Evolutionary conservation across 1,140 invertebrate genomes (phyloP).

Genomic region (Yoshiicerus persimilis): DNA sequence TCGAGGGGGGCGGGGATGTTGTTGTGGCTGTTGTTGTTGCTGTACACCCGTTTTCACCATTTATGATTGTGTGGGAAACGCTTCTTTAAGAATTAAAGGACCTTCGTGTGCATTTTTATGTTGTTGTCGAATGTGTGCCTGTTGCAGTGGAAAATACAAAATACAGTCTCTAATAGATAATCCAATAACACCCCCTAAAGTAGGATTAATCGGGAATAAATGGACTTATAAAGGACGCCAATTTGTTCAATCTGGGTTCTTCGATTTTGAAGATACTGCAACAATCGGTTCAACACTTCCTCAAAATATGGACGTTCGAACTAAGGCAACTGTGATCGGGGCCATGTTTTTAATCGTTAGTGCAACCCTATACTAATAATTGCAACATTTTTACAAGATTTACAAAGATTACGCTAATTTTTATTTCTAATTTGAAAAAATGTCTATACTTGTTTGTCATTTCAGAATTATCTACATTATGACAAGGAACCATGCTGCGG

Average conservation of each 20-base stretch:
- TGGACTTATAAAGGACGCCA: neutral
- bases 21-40: neutral
- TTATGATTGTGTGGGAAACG: neutral
- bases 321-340: slow-evolving; percentile 8
- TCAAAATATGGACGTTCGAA: neutral
- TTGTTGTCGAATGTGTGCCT: neutral
- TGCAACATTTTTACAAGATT: too few relatives aligned
- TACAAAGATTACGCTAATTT: neutral
- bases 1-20: neutral
- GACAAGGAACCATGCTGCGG: slow-evolving; percentile 9
- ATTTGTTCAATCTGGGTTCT: neutral
- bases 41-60: neutral
- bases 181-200: neutral
- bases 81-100: neutral
- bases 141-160: neutral
- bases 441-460: neutral
- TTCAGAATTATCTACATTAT: slow-evolving; percentile 22
- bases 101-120: neutral
- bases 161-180: neutral
- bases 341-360: slow-evolving; percentile 20
- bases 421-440: neutral
- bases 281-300: slow-evolving; percentile 23
- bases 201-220: neutral
- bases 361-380: neutral
- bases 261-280: neutral